Evolutionary conservation across 2,888 invertebrate species (phyloP).

Genomic region (Aquatica leii): DNA sequence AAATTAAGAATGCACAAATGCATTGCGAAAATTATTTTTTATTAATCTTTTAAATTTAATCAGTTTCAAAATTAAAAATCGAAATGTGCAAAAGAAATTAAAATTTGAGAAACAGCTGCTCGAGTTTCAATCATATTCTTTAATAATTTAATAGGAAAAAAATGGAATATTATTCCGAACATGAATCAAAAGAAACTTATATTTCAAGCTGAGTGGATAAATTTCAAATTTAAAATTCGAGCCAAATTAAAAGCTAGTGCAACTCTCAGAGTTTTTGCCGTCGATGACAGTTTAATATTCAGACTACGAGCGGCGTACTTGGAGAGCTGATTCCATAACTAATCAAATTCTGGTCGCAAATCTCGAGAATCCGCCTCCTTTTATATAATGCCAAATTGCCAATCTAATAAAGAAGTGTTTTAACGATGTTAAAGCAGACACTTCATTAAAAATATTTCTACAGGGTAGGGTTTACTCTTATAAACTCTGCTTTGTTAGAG

Average conservation of each 20-base stretch:
- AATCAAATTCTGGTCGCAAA: slow-evolving; percentile 54
- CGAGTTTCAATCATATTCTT: slow-evolving; percentile 31
- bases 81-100: slow-evolving; percentile 21
- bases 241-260: slow-evolving; percentile 51
- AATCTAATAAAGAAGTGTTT: slow-evolving; percentile 56
- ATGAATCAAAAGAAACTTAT: slow-evolving; percentile 33
- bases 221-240: slow-evolving; percentile 44
- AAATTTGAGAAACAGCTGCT: slow-evolving; percentile 38
- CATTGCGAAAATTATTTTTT: slow-evolving; percentile 6
- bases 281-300: slow-evolving; percentile 53
- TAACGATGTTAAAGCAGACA: slow-evolving; percentile 52
- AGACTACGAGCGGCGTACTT: slow-evolving; percentile 45
- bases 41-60: slow-evolving; percentile 22
- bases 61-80: slow-evolving; percentile 25
- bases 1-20: slow-evolving; percentile 16
- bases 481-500: slow-evolving; percentile 27
- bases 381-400: slow-evolving; percentile 55
- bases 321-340: slow-evolving; percentile 52
- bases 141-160: slow-evolving; percentile 40
- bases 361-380: slow-evolving; percentile 45
- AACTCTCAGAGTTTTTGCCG: slow-evolving; percentile 41
- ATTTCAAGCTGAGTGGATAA: slow-evolving; percentile 42
- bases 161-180: slow-evolving; percentile 38
- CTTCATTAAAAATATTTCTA: slow-evolving; percentile 53
- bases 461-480: slow-evolving; percentile 26